Percentiles rank a stretch among this genome's conserved stretches.
phyloP scores from a whole-genome alignment of 37 sponge, comb jelly and placozoan genomes.

The Cladorhizidae sp. region DNA sequence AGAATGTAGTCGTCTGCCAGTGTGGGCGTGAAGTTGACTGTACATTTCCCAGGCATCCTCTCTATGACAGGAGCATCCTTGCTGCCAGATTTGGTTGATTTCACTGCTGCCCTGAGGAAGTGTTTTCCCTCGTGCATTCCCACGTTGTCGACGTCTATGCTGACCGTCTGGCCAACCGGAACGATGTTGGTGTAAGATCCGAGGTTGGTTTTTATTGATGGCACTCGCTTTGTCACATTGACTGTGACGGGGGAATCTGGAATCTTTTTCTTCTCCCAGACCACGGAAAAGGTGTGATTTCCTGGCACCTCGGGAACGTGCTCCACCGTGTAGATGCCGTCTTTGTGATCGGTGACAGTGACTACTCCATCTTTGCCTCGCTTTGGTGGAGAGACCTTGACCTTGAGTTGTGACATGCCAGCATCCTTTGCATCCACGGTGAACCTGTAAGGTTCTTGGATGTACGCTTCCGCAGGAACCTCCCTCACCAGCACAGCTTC shows the following conservation, averaged over 20 bases:
- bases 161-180: not conserved
- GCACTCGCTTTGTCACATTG: slow-evolving; percentile 15
- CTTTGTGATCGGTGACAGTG: slow-evolving; percentile 28
- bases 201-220: not conserved
- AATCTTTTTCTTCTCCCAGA: slow-evolving; percentile 37
- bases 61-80: not conserved
- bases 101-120: not conserved
- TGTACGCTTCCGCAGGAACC: slow-evolving; percentile 10
- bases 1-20: slow-evolving; percentile 38
- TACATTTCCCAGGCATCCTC: slow-evolving; percentile 10
- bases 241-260: slow-evolving; percentile 45
- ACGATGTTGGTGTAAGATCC: slow-evolving; percentile 17
- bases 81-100: not conserved
- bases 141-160: slow-evolving; percentile 1
- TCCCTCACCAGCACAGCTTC: slow-evolving; percentile 23
- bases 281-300: slow-evolving; percentile 39
- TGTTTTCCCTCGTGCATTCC: not conserved
- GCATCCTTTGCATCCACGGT: slow-evolving; percentile 61
- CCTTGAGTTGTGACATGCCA: slow-evolving; percentile 55
- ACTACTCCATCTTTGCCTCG: slow-evolving; percentile 13
- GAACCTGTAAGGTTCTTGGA: slow-evolving; percentile 31
- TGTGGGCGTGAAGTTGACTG: slow-evolving; percentile 1
- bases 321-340: slow-evolving; percentile 30
- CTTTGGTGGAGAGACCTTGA: slow-evolving; percentile 26
- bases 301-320: slow-evolving; percentile 52